Base-by-base conservation (phyloP, 2,888 invertebrate species). In the Athalia rosae region DNA sequence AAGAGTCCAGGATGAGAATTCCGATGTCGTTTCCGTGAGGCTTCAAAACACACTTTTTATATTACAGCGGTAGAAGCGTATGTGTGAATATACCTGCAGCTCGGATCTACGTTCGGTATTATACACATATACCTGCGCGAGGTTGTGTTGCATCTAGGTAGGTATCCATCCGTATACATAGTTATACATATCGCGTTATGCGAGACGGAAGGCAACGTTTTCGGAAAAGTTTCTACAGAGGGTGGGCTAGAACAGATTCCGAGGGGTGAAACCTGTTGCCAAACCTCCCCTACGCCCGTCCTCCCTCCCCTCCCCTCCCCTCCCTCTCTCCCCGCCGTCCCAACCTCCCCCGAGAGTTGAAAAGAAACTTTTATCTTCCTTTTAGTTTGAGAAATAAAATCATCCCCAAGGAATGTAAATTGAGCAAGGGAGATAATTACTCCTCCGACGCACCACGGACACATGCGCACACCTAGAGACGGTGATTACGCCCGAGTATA, bases 221-320 rank as follows among this genome's bases (percentile, higher is more conserved):
- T 88, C 83, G 82, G 87, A 85, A 88, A 86, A 85, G 87, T 84
- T 81, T 81, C 78, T 85, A 84, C 69, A 76, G 48, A 69, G 77
- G 77, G 77, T 77, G 77, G 77, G 67, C 69, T 53, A 76, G 76
- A 76, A 45, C 66, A 74, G 53, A 78, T 76, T 79, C 78, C 81
- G 83, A 83, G 82, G 85, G 86, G 81, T 87, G 86, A 87, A 88
- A 87, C 87, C 87, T 87, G 87, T 87, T 87, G 87, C 87, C 86
- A 87, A 85, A 86, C 81, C 82, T 81, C 79, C 78, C 79, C 81
- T 79, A 81, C 79, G 81, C 80, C 78, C 78, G 73, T 71, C 77
- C 66, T 73, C 79, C 80, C 76, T 73, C 61, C 41, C 50, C 41
- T 48, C 53, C 6, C 73, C 79, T 58, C 47, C 47, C 45, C 76